Evolutionary conservation across 37 sponge, comb jelly and placozoan species (phyloP).

Genomic region (Corticium candelabrum): DNA sequence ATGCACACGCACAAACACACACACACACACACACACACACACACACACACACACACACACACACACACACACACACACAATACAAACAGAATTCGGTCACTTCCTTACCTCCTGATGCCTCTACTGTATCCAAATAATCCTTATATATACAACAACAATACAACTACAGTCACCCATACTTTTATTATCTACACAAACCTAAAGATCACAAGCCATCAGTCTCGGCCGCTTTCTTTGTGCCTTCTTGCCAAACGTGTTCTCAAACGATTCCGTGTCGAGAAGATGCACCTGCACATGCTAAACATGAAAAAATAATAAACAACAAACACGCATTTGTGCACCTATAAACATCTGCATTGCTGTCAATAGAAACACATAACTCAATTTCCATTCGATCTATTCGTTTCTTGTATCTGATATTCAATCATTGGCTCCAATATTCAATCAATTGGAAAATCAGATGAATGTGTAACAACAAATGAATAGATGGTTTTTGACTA

Average conservation of each 20-base stretch:
- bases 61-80: no score
- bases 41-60: conserved; percentile 2
- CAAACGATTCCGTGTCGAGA: conserved; percentile 86
- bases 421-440: no score
- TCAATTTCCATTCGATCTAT: no score
- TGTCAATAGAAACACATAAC: no score
- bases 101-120: neutral
- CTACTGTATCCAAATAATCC: neutral
- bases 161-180: neutral
- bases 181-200: conserved; percentile 28
- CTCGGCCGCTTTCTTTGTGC: conserved; percentile 76
- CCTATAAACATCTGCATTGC: no score
- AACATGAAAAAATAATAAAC: conserved; percentile 2
- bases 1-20: no score
- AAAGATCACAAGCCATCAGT: conserved; percentile 45
- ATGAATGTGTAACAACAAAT: no score
- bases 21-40: neutral
- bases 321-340: no score
- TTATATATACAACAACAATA: conserved; percentile 12
- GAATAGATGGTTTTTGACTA: no score
- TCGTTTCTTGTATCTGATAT: no score
- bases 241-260: conserved; percentile 87
- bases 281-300: conserved; percentile 62
- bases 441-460: no score
- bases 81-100: no score